Conservation (phyloP, 2,888 invertebrate species). For the Agriopis leucophaearia region DNA sequence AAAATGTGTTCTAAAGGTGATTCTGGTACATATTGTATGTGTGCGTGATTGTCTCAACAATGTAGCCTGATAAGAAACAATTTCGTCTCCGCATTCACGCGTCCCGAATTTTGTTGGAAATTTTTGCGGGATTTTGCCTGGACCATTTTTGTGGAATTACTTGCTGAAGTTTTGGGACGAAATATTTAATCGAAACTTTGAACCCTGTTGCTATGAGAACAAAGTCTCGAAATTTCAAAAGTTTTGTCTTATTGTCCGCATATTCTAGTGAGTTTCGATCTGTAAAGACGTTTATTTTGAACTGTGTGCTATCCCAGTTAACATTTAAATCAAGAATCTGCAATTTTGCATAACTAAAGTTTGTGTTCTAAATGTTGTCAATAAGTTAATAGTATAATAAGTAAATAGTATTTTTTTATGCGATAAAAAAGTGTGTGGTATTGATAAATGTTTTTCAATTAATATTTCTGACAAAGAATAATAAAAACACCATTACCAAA, state of each 20-base stretch:
- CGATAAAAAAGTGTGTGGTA: background rate
- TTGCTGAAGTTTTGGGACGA: constrained; percentile 28
- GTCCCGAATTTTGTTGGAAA: constrained; percentile 44
- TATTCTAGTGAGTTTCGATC: constrained; percentile 14
- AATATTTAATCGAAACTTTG: constrained; percentile 10
- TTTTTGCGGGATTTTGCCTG: constrained; percentile 39
- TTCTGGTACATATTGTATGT: too few species aligned
- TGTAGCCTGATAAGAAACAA: constrained; percentile 48
- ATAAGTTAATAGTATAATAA: too few species aligned
- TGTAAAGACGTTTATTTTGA: constrained; percentile 6
- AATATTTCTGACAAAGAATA: too few species aligned
- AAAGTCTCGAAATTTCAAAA: constrained; percentile 19
- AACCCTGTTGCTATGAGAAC: constrained; percentile 2
- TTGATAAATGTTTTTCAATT: background rate
- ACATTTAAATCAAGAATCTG: background rate
- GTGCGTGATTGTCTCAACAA: constrained; percentile 38
- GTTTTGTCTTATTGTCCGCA: constrained; percentile 12
- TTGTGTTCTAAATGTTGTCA: background rate
- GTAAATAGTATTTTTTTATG: too few species aligned
- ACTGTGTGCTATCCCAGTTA: background rate
- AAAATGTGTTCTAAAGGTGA: too few species aligned
- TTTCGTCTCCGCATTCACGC: constrained; percentile 50
- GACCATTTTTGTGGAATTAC: constrained; percentile 44
- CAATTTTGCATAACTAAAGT: background rate
- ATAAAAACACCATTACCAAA: too few species aligned